Base-by-base conservation (phyloP, 2,113 vertebrate species). In the Myocastor coypus region DNA sequence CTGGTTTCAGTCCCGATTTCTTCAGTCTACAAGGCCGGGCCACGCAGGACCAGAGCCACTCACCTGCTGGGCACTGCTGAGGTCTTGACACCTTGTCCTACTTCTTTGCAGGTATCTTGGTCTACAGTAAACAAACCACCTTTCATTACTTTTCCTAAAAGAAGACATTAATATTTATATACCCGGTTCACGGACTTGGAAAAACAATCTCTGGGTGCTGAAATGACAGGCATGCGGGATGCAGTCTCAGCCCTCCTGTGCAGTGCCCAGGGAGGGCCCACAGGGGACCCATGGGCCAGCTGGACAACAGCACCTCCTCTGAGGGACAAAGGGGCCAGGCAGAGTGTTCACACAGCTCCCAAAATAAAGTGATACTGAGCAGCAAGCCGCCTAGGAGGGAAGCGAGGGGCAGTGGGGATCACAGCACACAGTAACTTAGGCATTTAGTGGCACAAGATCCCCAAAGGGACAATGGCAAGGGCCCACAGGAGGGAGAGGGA, bases 101-200 rank as follows among this genome's bases (percentile, higher is more conserved):
- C 28, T 88, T 94, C 91, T 94, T 92, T 63, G 61, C 59, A 92
- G 87, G 85, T 87, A 46, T 92, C 95, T 87, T 83, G 91, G 17
- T 97, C 94, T 94, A 77, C 19, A 10, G 83, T 85, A 71, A 94
- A 63, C 37, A 89, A 94, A 92, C 26, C 82, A 78, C 94, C 63
- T 92, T 94, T 83, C 82, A 63, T 91, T 61, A 92, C 24, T 81
- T 94, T 82, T 93, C 92, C 66, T 92, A 61, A 94, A 96, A 91
- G 37, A 80, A 94, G 28, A 94, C 11, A 85, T 80, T 66, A 82
- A 87, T 46, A 93, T 87, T 85, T 89, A 92, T 80, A 93, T 94
- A 83, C 13, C 1, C 64, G 28, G 37, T 55, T 37, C 8, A 20
- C 73, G 40, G 86, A 89, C 83, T 87, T 64, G 83, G 88, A 42